Conservation (phyloP, 1,140 invertebrate genomes). For the Chironomus tepperi region DNA sequence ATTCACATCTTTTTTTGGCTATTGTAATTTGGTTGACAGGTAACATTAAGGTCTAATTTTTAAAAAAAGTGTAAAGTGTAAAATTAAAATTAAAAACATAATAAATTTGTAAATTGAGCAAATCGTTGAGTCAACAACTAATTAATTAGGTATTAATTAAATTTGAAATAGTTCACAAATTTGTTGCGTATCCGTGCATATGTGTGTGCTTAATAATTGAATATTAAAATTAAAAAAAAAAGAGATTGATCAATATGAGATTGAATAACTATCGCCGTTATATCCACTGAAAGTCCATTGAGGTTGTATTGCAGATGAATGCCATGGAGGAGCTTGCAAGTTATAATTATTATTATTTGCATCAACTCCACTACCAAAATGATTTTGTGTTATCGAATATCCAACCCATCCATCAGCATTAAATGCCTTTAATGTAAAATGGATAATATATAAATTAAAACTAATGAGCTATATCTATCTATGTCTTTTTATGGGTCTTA, state of each 20-base stretch:
- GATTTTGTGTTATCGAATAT: conserved; percentile 10
- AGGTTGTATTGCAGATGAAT: conserved; percentile 4
- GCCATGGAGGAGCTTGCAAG: conserved; percentile 7
- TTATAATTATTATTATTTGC: neutral
- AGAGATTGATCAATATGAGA: conserved; percentile 1
- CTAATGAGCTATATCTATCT: neutral
- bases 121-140: too few relatives aligned
- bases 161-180: too few relatives aligned
- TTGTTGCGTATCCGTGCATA: too few relatives aligned
- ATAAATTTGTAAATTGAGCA: too few relatives aligned
- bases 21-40: too few relatives aligned
- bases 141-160: too few relatives aligned
- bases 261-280: neutral
- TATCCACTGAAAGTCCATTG: conserved; percentile 20
- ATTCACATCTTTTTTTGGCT: too few relatives aligned
- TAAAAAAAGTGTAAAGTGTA: too few relatives aligned
- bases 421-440: conserved; percentile 15
- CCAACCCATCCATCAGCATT: conserved; percentile 16
- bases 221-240: neutral
- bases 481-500: neutral
- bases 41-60: too few relatives aligned
- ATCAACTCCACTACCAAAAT: conserved; percentile 17
- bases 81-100: too few relatives aligned
- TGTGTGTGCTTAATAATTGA: too few relatives aligned
- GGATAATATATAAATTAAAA: neutral